phyloP scores from a whole-genome alignment of 2,113 vertebrate genomes.

The Shinisaurus crocodilurus region DNA sequence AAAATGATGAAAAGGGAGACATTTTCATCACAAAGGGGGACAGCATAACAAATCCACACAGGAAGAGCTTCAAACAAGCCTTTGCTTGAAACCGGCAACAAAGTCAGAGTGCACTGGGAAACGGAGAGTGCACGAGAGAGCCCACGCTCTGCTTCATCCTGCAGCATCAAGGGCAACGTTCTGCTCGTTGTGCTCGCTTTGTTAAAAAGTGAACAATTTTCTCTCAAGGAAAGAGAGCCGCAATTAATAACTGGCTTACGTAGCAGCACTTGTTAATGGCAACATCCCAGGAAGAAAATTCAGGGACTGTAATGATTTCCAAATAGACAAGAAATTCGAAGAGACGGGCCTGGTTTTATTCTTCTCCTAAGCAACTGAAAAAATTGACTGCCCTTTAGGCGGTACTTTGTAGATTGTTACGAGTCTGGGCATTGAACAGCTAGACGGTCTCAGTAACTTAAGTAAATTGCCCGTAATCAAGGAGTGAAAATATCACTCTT shows the following conservation, averaged over 20 bases:
- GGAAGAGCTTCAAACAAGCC: conserved; percentile 56
- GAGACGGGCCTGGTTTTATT: not conserved
- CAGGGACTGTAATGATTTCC: conserved; percentile 21
- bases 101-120: conserved; percentile 50
- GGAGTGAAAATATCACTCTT: not conserved
- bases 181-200: conserved; percentile 11
- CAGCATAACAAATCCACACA: conserved; percentile 39
- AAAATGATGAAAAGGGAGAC: conserved; percentile 62
- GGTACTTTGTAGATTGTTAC: not conserved
- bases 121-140: conserved; percentile 23
- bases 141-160: conserved; percentile 28
- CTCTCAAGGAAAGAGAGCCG: conserved; percentile 50
- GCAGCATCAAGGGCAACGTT: conserved; percentile 51
- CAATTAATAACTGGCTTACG: conserved; percentile 56
- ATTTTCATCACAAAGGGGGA: conserved; percentile 60
- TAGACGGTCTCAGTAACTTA: not conserved
- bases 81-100: conserved; percentile 59
- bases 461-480: fast-evolving
- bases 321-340: conserved; percentile 23
- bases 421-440: fast-evolving
- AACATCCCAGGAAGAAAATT: conserved; percentile 48
- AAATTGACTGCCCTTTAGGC: not conserved
- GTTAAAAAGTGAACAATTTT: conserved; percentile 19
- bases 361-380: fast-evolving
- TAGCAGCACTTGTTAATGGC: conserved; percentile 35